These are phyloP conservation scores for Tiliqua scincoides DNA, from an alignment of 2,113 vertebrate genomes.

Conservation along the genomic window DNA sequence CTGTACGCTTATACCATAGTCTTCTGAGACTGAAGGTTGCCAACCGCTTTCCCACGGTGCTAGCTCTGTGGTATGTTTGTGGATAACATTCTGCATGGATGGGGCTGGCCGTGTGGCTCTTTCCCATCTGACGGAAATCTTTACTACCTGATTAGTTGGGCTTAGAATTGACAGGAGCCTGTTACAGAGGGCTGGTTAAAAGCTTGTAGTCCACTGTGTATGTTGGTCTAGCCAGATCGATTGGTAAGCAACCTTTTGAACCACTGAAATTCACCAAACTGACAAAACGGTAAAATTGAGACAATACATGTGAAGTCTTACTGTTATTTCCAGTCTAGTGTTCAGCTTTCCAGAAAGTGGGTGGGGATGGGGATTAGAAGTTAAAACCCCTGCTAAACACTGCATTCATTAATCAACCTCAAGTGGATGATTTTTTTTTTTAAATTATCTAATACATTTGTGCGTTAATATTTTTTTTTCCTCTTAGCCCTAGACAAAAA, in stretches of 20 bases:
- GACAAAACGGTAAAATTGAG: neutral
- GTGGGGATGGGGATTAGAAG: neutral
- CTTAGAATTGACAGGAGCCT: neutral
- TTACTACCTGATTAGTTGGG: neutral
- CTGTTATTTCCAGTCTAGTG: neutral
- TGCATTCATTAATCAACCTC: neutral
- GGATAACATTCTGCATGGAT: neutral
- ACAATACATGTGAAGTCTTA: neutral
- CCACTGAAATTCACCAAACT: neutral
- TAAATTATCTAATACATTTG: neutral
- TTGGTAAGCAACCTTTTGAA: neutral
- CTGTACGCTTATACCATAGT: too few relatives aligned
- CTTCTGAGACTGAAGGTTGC: too few relatives aligned
- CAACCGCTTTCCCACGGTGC: neutral
- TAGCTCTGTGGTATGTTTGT: neutral
- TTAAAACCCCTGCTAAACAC: accelerated
- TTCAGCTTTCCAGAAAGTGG: slow-evolving; percentile 15
- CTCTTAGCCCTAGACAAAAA: slow-evolving; percentile 28
- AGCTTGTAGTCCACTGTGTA: neutral
- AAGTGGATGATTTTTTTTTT: neutral
- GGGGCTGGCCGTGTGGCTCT: neutral
- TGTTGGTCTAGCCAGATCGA: neutral
- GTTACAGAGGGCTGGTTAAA: accelerated
- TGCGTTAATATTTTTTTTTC: slow-evolving; percentile 40
- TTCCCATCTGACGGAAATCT: neutral